Evolutionary conservation across 2,797 vertebrate genomes (phyloP).

Genomic region (Spondyliosoma cantharus): DNA sequence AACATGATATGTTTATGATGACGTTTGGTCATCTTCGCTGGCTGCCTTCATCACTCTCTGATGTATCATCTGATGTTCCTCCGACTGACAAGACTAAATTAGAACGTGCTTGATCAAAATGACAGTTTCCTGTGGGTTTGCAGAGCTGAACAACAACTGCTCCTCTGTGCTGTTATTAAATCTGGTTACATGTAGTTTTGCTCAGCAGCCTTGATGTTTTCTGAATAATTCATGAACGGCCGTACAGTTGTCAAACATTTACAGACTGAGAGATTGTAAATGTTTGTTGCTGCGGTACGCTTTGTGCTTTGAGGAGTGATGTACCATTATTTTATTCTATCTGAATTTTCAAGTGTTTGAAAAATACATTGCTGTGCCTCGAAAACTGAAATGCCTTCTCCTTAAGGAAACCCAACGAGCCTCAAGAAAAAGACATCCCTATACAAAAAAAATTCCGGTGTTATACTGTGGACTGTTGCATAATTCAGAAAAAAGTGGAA

Average conservation of each 20-base stretch:
- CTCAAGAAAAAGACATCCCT: neutral
- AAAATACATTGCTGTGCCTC: constrained; percentile 22
- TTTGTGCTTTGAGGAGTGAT: constrained; percentile 33
- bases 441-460: neutral
- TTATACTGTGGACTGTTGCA: neutral
- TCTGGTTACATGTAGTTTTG: constrained; percentile 26
- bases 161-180: constrained; percentile 29
- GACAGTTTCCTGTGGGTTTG: neutral
- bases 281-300: constrained; percentile 25
- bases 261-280: constrained; percentile 48
- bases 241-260: constrained; percentile 37
- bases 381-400: constrained; percentile 11
- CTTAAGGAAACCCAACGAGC: neutral
- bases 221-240: constrained; percentile 59
- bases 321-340: constrained; percentile 18
- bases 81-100: no score
- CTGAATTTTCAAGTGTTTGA: constrained; percentile 44
- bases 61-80: no score
- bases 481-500: constrained; percentile 5
- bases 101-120: no score
- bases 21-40: no score
- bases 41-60: no score
- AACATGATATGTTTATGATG: no score
- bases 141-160: neutral
- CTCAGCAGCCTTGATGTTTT: constrained; percentile 32